These are phyloP conservation scores for Synanthedon tipuliformis DNA, from an alignment of 2,888 invertebrate species.

Conservation along the genomic window DNA sequence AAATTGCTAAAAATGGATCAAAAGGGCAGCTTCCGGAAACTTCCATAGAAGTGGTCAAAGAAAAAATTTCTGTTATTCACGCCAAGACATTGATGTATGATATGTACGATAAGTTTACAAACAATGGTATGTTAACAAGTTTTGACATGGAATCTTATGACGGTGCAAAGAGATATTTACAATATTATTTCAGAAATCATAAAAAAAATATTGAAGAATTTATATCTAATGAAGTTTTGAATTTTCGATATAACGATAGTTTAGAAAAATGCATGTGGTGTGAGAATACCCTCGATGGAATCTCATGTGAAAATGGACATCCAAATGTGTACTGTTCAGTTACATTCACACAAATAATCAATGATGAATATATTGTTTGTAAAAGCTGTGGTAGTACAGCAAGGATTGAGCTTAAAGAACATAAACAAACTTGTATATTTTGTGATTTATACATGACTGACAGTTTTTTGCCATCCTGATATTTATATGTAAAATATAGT, in stretches of 20 bases:
- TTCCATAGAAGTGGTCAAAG: constrained; percentile 30
- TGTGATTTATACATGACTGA: constrained; percentile 39
- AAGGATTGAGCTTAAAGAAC: constrained; percentile 23
- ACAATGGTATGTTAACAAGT: constrained; percentile 11
- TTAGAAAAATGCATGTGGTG: constrained; percentile 24
- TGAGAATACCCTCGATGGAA: constrained; percentile 31
- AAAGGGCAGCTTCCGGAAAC: constrained; percentile 26
- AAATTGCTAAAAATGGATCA: constrained; percentile 16
- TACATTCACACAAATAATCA: constrained; percentile 42
- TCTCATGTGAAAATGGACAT: constrained; percentile 37
- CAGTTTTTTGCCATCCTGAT: not conserved
- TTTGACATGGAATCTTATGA: constrained; percentile 26
- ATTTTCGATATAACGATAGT: not conserved
- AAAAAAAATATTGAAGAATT: constrained; percentile 16
- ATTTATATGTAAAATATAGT: no score
- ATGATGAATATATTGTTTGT: constrained; percentile 39
- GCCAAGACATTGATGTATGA: constrained; percentile 24
- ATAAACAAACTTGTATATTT: constrained; percentile 37
- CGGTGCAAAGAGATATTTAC: constrained; percentile 33
- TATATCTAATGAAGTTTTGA: constrained; percentile 16
- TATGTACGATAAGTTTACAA: constrained; percentile 17
- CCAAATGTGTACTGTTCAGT: constrained; percentile 45
- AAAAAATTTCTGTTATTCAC: constrained; percentile 33
- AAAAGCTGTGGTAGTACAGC: constrained; percentile 33
- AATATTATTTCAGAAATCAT: constrained; percentile 34